Evolutionary conservation across 2,888 invertebrate species (phyloP).

Genomic region (Romanomermis culicivorax): DNA sequence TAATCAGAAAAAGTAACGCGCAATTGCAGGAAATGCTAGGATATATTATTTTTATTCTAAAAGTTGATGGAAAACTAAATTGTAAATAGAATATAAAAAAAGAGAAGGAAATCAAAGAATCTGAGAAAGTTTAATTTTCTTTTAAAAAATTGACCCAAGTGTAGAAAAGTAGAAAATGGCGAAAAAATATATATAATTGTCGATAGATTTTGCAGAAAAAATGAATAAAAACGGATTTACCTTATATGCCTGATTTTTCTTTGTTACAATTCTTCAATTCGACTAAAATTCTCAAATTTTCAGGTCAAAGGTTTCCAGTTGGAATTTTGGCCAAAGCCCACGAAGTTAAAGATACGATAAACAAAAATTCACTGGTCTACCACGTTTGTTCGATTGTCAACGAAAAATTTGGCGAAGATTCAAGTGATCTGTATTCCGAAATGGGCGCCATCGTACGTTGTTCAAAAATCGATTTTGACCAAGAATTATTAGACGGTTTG

Average conservation of each 20-base stretch:
- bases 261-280: background rate
- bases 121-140: too few relatives aligned
- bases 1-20: too few relatives aligned
- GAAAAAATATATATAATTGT: background rate
- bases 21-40: too few relatives aligned
- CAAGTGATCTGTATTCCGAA: constrained; percentile 82
- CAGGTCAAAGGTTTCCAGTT: constrained; percentile 77
- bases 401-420: constrained; percentile 82
- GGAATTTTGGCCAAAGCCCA: constrained; percentile 71
- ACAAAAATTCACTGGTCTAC: constrained; percentile 89
- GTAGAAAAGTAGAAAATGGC: too few relatives aligned
- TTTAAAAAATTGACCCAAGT: too few relatives aligned
- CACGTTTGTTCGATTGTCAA: constrained; percentile 92
- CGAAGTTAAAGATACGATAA: constrained; percentile 95
- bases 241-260: background rate
- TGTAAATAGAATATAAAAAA: too few relatives aligned
- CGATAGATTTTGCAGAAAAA: background rate
- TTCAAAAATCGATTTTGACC: constrained; percentile 70
- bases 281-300: constrained; percentile 13
- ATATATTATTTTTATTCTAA: too few relatives aligned
- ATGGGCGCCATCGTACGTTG: constrained; percentile 36
- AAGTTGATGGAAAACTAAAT: too few relatives aligned
- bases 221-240: background rate
- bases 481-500: constrained; percentile 62
- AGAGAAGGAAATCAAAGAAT: too few relatives aligned